phyloP scores from a whole-genome alignment of 2,888 invertebrate species.

The Mesorhabditis sp. region DNA sequence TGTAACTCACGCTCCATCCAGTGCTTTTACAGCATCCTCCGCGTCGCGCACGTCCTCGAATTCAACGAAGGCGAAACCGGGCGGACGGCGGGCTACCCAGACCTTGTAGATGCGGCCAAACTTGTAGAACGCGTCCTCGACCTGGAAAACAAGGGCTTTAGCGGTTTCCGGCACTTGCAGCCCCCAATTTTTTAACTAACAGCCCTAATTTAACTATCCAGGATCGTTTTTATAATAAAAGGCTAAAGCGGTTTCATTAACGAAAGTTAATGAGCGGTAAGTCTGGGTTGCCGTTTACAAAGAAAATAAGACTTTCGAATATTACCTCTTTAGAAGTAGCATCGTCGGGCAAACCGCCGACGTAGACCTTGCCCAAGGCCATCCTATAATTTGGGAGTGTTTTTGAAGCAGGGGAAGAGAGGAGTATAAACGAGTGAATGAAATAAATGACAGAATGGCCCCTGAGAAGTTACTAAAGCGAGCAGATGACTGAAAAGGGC shows the following conservation, averaged over 20 bases:
- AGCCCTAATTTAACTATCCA: too few species aligned
- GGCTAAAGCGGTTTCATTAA: too few species aligned
- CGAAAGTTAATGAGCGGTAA: too few species aligned
- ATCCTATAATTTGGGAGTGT: background rate
- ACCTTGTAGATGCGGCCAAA: constrained; percentile 84
- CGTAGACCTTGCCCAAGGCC: constrained; percentile 73
- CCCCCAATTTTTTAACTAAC: too few species aligned
- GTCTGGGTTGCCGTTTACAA: background rate
- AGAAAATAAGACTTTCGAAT: constrained; percentile 1
- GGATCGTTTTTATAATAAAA: too few species aligned
- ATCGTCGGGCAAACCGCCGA: constrained; percentile 82
- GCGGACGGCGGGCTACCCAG: constrained; percentile 88
- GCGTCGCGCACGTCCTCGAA: constrained; percentile 73
- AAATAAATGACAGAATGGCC: too few species aligned
- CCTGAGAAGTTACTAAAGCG: too few species aligned
- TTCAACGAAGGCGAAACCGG: constrained; percentile 66
- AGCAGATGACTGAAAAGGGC: too few species aligned
- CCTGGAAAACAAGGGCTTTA: constrained; percentile 56
- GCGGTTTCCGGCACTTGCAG: too few species aligned
- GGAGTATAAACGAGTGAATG: too few species aligned
- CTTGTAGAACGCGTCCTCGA: constrained; percentile 78
- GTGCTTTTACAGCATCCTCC: constrained; percentile 59
- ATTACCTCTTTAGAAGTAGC: constrained; percentile 66
- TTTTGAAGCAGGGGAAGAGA: too few species aligned
- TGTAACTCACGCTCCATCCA: constrained; percentile 66